phyloP scores from a whole-genome alignment of 2,113 vertebrate genomes.

The Stigmatopora argus region DNA sequence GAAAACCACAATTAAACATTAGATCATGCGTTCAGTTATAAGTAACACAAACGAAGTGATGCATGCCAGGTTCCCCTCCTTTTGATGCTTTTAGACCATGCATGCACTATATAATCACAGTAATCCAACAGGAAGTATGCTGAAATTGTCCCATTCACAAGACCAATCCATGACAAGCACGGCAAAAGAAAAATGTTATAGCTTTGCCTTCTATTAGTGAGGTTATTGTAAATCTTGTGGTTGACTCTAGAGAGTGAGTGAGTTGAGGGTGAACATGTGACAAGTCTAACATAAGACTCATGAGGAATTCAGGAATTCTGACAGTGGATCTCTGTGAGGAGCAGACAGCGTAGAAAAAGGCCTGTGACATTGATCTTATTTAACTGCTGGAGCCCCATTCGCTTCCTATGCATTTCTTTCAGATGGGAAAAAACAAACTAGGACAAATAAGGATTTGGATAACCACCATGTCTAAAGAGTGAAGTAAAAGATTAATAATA shows the following conservation, averaged over 20 bases:
- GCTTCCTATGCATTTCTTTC: background rate
- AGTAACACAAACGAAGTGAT: conserved; percentile 16
- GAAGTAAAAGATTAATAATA: background rate
- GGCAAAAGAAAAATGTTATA: conserved; percentile 44
- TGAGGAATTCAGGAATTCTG: conserved; percentile 37
- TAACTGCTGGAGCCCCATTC: conserved; percentile 15
- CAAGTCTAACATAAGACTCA: conserved; percentile 40
- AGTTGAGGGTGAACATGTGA: conserved; percentile 50
- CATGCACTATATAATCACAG: conserved; percentile 22
- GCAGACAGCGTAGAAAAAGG: conserved; percentile 40
- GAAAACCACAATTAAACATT: conserved; percentile 16
- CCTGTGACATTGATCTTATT: conserved; percentile 49
- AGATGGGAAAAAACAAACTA: no score
- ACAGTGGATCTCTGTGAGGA: conserved; percentile 56
- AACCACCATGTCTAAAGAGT: background rate
- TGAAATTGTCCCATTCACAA: conserved; percentile 58
- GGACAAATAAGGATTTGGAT: background rate
- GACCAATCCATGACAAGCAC: conserved; percentile 52
- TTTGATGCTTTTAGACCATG: conserved; percentile 33
- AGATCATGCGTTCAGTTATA: conserved; percentile 12
- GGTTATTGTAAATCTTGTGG: conserved; percentile 34
- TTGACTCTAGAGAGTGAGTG: conserved; percentile 26
- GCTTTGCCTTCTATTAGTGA: conserved; percentile 32
- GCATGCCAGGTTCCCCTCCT: conserved; percentile 27
- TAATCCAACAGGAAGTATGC: conserved; percentile 39